These are phyloP conservation scores for Takifugu flavidus DNA, from an alignment of 2,113 vertebrate species.

Conservation along the genomic window DNA sequence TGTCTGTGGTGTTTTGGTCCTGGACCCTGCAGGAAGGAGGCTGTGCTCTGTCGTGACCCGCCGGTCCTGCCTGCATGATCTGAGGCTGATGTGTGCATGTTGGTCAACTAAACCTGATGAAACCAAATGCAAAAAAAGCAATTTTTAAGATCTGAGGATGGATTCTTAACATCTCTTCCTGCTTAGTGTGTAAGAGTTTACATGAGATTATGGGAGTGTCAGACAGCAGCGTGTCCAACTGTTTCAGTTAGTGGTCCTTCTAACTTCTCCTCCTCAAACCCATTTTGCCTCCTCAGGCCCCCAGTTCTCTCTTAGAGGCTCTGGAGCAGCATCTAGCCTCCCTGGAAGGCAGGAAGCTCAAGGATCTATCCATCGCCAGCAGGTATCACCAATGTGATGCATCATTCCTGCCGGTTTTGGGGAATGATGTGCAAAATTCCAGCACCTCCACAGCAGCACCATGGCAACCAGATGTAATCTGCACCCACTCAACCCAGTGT, in stretches of 20 bases:
- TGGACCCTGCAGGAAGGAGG: slow-evolving; percentile 45
- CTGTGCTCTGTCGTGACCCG: slow-evolving; percentile 47
- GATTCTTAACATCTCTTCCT: slow-evolving; percentile 46
- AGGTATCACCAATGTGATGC: slow-evolving; percentile 66
- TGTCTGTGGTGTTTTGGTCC: slow-evolving; percentile 51
- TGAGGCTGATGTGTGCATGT: slow-evolving; percentile 67
- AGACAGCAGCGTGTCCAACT: slow-evolving; percentile 31
- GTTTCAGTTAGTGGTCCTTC: slow-evolving; percentile 17
- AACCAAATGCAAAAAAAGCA: slow-evolving; percentile 57
- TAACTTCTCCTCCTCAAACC: slow-evolving; percentile 35
- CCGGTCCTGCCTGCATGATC: slow-evolving; percentile 63
- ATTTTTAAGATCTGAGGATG: slow-evolving; percentile 31
- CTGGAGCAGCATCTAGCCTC: slow-evolving; percentile 93
- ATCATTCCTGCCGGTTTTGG: not conserved
- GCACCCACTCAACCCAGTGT: no score
- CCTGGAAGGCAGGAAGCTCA: slow-evolving; percentile 90
- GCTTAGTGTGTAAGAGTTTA: slow-evolving; percentile 33
- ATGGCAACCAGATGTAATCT: not conserved
- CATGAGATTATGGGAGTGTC: slow-evolving; percentile 30
- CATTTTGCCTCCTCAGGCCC: slow-evolving; percentile 75
- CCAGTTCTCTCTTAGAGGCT: slow-evolving; percentile 89
- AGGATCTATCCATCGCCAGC: slow-evolving; percentile 82
- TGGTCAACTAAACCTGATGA: slow-evolving; percentile 71
- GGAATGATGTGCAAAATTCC: no score
- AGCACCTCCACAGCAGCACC: no score